A percentile compares a stretch with the other conserved stretches of the same genome.
These are phyloP conservation scores for Drosophila siamana DNA, from an alignment of 2,888 invertebrate genomes.

Conservation along the genomic window DNA sequence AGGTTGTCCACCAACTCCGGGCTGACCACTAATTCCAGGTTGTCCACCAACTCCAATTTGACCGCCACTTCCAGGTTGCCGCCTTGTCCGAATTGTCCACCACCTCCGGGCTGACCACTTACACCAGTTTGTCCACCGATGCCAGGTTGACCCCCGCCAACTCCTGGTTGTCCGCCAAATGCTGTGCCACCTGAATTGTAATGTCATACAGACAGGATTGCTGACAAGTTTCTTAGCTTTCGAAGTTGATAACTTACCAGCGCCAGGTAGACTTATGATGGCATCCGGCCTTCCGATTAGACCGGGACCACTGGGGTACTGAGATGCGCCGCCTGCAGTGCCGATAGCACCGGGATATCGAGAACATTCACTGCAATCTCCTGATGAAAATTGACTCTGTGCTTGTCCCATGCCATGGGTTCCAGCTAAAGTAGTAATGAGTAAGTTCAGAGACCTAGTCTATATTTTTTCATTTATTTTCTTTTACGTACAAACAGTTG, in stretches of 20 bases:
- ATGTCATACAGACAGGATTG: too few species aligned
- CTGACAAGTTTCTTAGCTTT: too few species aligned
- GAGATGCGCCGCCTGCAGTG: neutral
- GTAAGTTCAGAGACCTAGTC: neutral
- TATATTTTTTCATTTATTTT: neutral
- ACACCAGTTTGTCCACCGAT: constrained; percentile 18
- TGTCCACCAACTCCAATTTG: neutral
- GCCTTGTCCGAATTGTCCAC: constrained; percentile 11
- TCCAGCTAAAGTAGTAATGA: constrained; percentile 87
- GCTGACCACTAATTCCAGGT: constrained; percentile 3
- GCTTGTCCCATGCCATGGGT: constrained; percentile 95
- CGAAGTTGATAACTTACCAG: constrained; percentile 34
- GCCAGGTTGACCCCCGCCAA: too few species aligned
- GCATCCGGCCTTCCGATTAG: constrained; percentile 58
- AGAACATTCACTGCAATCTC: constrained; percentile 79
- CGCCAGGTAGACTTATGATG: constrained; percentile 63
- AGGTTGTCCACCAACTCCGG: constrained; percentile 10
- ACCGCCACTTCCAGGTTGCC: neutral
- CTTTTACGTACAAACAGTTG: constrained; percentile 83
- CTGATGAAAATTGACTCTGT: constrained; percentile 92
- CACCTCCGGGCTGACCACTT: constrained; percentile 12
- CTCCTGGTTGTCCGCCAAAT: neutral
- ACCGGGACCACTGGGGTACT: constrained; percentile 21
- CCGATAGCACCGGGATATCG: constrained; percentile 25
- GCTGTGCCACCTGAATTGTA: constrained; percentile 13